Base-by-base conservation (phyloP, 2,113 vertebrate genomes). In the Boleophthalmus pectinirostris region DNA sequence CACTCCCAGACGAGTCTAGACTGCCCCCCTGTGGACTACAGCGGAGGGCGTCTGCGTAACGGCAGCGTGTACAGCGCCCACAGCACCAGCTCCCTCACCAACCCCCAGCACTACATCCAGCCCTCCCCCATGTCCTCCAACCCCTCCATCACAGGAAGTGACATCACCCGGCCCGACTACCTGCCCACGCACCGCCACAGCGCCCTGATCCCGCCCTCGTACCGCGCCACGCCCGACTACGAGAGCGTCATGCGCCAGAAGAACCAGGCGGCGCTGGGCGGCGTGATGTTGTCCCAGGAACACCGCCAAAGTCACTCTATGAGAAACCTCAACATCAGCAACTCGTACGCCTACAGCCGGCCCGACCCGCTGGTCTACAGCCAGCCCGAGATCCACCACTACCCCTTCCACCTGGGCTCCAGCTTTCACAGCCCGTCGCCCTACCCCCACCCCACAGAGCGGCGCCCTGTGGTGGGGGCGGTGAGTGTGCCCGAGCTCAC, bases 1-100 rank as follows among this genome's bases (percentile, higher is more conserved):
- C 97, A 98, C 88, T 99, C 98, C 60, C 98, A 98, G 91, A 98
- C 96, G 70, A 99, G 97, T 82, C 80, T 99, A 87, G 98, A 99
- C 78, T 93, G 95, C 85, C 77, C 95, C 20, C 96, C 97, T 15
- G 86, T 96, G 0, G 98, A 99, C 75, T 94, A 97, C 87, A 86
- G 78, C 14, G 91, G 86, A 58, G 56, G 96, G 46, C 93, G 96
- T 61, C 93, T 98, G 75, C 95, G 97, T 1, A 98, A 97, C 0
- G 98, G 97, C 79, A 99, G 98, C 0, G 96, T 99, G 68, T 99
- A 99, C 84, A 99, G 98, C 0, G 96, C 98, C 0, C 98, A 98
- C 84, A 99, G 98, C 89, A 98, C 97, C 29, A 98, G 92, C 93
- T 99, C 98, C 29, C 88, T 99, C 43, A 99, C 97, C 79, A 98